A percentile compares a stretch with the other conserved stretches of the same genome.
These are phyloP conservation scores for Lutra lutra DNA, from an alignment of 2,797 vertebrate genomes.

Conservation along the genomic window DNA sequence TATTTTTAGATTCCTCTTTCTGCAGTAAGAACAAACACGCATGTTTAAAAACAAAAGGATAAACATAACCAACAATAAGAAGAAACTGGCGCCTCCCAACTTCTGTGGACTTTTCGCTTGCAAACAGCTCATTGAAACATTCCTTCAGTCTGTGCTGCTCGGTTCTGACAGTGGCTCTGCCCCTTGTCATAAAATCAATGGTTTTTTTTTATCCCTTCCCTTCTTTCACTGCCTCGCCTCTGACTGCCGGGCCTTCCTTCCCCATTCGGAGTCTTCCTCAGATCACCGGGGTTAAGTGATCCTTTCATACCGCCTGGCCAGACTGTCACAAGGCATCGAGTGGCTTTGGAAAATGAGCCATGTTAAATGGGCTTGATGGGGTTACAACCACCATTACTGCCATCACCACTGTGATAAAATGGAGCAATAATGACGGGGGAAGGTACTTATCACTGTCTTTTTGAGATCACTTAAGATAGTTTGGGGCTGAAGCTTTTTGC, in stretches of 20 bases:
- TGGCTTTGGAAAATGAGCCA: conserved; percentile 87
- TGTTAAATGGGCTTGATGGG: conserved; percentile 88
- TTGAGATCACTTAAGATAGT: conserved; percentile 84
- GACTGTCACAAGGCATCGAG: conserved; percentile 88
- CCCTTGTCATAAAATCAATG: conserved; percentile 98
- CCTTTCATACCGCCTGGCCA: conserved; percentile 89
- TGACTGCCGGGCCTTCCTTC: conserved; percentile 88
- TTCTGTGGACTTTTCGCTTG: conserved; percentile 68
- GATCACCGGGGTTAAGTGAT: conserved; percentile 93
- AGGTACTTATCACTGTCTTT: conserved; percentile 87
- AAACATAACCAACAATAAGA: background rate
- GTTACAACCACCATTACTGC: conserved; percentile 85
- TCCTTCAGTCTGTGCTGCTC: conserved; percentile 86
- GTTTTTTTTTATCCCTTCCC: conserved; percentile 68
- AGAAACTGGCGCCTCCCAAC: background rate
- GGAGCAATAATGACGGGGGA: conserved; percentile 85
- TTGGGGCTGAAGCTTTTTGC: conserved; percentile 83
- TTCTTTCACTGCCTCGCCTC: conserved; percentile 82
- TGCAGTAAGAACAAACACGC: background rate
- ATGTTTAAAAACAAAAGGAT: background rate
- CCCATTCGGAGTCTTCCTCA: conserved; percentile 81
- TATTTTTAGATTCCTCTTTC: conserved; percentile 73
- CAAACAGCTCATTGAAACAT: conserved; percentile 93
- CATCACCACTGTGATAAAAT: conserved; percentile 84
- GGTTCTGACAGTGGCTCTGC: conserved; percentile 91